Conservation (phyloP, 2,888 invertebrate genomes). For the Tinea pellionella region DNA sequence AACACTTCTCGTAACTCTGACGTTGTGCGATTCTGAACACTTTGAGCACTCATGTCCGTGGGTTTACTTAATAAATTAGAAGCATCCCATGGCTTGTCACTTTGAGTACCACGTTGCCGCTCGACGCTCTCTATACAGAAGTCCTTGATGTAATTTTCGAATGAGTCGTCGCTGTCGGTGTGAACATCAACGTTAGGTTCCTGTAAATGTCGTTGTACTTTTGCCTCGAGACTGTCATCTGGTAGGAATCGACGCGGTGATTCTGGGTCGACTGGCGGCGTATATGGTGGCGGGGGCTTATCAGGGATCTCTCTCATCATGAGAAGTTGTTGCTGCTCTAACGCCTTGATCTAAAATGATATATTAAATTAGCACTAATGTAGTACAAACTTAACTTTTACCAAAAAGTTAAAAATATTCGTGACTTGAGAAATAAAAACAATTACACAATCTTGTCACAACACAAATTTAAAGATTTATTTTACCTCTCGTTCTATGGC, state of each 20-base stretch:
- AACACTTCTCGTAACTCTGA: constrained; percentile 39
- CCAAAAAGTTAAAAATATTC: too few species aligned
- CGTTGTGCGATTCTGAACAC: constrained; percentile 29
- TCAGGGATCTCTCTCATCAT: constrained; percentile 59
- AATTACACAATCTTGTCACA: too few species aligned
- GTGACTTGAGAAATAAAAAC: too few species aligned
- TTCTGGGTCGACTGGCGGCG: constrained; percentile 39
- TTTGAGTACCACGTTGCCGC: constrained; percentile 25
- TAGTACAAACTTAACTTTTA: too few species aligned
- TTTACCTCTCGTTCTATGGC: constrained; percentile 58
- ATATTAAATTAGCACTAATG: too few species aligned
- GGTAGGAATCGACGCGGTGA: constrained; percentile 12
- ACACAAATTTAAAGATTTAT: not conserved
- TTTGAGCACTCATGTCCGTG: constrained; percentile 25
- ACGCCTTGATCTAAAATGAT: constrained; percentile 47
- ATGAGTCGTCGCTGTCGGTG: constrained; percentile 26
- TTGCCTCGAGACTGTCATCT: not conserved
- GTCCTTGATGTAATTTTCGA: constrained; percentile 43
- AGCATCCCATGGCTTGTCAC: constrained; percentile 50
- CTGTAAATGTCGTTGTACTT: not conserved
- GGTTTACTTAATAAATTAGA: constrained; percentile 44
- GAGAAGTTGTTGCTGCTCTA: constrained; percentile 53
- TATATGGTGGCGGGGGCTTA: constrained; percentile 61
- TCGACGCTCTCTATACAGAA: constrained; percentile 40
- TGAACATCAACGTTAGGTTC: not conserved